Conservation (phyloP, 2,888 invertebrate genomes). For the Xestia xanthographa region DNA sequence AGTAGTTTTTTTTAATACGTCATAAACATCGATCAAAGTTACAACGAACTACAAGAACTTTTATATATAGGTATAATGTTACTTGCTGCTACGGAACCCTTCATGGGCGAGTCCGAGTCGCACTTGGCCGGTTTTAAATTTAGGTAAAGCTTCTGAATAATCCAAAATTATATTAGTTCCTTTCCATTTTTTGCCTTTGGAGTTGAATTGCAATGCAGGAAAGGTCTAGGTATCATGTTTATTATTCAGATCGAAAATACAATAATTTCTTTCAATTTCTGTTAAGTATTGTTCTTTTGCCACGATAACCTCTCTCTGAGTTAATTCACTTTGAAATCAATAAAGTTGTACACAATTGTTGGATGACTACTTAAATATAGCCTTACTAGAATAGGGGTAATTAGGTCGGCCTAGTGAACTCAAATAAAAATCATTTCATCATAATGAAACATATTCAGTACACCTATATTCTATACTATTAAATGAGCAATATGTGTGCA, state of each 20-base stretch:
- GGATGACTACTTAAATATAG: background rate
- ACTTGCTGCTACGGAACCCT: no score
- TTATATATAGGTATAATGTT: no score
- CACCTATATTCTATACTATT: background rate
- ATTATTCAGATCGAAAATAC: background rate
- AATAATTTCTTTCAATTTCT: background rate
- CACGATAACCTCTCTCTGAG: background rate
- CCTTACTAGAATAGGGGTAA: background rate
- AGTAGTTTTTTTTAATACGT: no score
- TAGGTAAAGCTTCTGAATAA: no score
- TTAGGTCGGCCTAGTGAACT: background rate
- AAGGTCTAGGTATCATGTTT: background rate
- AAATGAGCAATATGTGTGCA: background rate
- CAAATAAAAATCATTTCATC: slow-evolving; percentile 1
- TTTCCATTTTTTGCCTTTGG: background rate
- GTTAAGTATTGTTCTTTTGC: background rate
- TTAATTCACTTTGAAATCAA: background rate
- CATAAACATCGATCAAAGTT: no score
- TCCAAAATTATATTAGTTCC: no score
- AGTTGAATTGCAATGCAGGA: background rate
- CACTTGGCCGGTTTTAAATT: no score
- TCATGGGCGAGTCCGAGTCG: no score
- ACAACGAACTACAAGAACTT: no score
- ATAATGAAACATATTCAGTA: background rate
- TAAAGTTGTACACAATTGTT: slow-evolving; percentile 2